phyloP scores from a whole-genome alignment of 2,888 invertebrate species.

The Mesorhabditis belari region DNA sequence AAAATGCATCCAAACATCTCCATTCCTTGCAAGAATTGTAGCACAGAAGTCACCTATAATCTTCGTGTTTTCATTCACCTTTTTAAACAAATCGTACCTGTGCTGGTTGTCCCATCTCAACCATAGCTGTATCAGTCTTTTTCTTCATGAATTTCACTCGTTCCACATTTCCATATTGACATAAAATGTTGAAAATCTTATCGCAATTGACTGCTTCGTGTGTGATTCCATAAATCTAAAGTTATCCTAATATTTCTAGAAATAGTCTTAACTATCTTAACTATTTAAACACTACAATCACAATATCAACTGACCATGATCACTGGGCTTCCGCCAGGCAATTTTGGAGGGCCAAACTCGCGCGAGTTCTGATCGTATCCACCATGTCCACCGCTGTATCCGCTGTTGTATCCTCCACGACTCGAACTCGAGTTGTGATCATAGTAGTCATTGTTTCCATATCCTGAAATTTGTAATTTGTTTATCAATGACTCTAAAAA shows the following conservation, averaged over 20 bases:
- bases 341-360: not conserved
- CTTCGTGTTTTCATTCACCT: not conserved
- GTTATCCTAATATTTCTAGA: no score
- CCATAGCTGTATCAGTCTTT: conserved; percentile 97
- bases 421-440: not conserved
- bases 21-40: conserved; percentile 87
- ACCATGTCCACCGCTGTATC: conserved; percentile 2
- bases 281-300: no score
- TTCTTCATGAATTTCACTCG: conserved; percentile 95
- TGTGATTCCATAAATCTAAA: conserved; percentile 96
- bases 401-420: conserved; percentile 1
- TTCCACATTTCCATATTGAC: conserved; percentile 94
- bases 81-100: conserved; percentile 63
- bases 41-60: conserved; percentile 59
- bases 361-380: not conserved
- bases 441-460: no score
- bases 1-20: conserved; percentile 66
- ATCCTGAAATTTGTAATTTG: not conserved
- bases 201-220: conserved; percentile 88
- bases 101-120: conserved; percentile 91
- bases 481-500: no score
- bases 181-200: conserved; percentile 92
- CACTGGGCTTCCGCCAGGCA: not conserved
- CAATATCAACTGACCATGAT: no score
- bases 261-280: conserved; percentile 57